These are phyloP conservation scores for Phalacrocorax pelagicus DNA, from an alignment of 2,113 vertebrate genomes.

Conservation along the genomic window DNA sequence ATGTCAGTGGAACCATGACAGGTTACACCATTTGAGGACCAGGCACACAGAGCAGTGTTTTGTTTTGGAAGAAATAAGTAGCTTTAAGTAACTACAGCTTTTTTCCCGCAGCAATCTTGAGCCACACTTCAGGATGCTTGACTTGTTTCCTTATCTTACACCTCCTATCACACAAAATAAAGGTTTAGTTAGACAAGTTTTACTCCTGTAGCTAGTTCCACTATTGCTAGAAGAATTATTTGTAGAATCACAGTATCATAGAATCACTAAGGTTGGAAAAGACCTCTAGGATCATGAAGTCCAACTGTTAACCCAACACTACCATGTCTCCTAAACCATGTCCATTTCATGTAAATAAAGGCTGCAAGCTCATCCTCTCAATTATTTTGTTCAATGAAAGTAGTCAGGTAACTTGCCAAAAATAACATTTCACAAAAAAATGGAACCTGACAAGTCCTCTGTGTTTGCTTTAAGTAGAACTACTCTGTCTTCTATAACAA, in stretches of 20 bases:
- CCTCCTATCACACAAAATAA: not conserved
- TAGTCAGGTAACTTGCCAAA: not conserved
- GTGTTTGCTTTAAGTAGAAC: not conserved
- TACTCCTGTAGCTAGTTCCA: not conserved
- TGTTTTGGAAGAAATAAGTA: slow-evolving; percentile 42
- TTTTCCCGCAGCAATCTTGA: not conserved
- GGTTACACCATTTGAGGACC: not conserved
- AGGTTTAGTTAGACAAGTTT: not conserved
- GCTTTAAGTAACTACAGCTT: slow-evolving; percentile 27
- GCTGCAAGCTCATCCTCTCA: not conserved
- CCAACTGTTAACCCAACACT: too few species aligned
- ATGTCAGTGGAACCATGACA: not conserved
- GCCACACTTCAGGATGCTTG: not conserved
- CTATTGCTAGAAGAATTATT: not conserved
- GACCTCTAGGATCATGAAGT: too few species aligned
- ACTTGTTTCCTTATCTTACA: not conserved
- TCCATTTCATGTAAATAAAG: not conserved
- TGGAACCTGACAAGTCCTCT: not conserved
- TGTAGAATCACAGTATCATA: too few species aligned
- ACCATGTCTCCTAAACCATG: too few species aligned
- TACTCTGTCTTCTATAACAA: not conserved
- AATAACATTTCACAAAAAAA: not conserved
- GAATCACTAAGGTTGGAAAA: too few species aligned
- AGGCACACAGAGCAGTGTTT: not conserved
- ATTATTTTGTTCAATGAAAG: not conserved